Conservation (phyloP, 2,797 vertebrate genomes). For the Sorex maritimensis region DNA sequence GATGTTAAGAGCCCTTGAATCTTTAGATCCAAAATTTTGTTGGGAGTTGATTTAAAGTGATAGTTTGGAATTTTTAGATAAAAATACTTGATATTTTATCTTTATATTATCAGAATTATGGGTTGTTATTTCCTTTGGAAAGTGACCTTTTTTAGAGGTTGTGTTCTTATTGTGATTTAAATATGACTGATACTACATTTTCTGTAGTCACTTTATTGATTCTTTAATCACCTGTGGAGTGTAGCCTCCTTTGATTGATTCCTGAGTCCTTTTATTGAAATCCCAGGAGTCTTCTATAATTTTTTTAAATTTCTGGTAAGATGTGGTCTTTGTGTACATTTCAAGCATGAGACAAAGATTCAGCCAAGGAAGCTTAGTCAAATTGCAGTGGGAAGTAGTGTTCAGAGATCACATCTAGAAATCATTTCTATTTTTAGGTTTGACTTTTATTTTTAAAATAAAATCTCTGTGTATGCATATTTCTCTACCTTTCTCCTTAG, state of each 20-base stretch:
- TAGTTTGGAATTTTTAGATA: too few species aligned
- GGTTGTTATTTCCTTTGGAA: not conserved
- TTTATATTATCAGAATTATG: conserved; percentile 4
- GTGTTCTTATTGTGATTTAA: conserved; percentile 11
- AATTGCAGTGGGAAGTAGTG: not conserved
- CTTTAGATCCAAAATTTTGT: too few species aligned
- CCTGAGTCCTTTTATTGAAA: not conserved
- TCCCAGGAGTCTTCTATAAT: not conserved
- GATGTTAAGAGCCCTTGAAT: too few species aligned
- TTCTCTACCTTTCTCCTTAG: not conserved
- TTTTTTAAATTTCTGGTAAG: conserved; percentile 14
- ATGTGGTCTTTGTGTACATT: not conserved
- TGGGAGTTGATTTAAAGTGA: too few species aligned
- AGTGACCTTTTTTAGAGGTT: not conserved
- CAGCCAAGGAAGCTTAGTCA: not conserved
- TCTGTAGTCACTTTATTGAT: not conserved
- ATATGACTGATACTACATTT: not conserved
- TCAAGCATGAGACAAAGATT: not conserved
- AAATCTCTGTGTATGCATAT: not conserved
- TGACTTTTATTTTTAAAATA: not conserved
- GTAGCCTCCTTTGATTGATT: not conserved
- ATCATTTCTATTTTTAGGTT: conserved; percentile 28
- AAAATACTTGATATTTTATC: not conserved
- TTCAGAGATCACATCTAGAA: conserved; percentile 1
- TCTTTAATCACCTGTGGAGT: not conserved